These are phyloP conservation scores for Leptopilina clavipes DNA, from an alignment of 1,140 invertebrate genomes.

Conservation along the genomic window DNA sequence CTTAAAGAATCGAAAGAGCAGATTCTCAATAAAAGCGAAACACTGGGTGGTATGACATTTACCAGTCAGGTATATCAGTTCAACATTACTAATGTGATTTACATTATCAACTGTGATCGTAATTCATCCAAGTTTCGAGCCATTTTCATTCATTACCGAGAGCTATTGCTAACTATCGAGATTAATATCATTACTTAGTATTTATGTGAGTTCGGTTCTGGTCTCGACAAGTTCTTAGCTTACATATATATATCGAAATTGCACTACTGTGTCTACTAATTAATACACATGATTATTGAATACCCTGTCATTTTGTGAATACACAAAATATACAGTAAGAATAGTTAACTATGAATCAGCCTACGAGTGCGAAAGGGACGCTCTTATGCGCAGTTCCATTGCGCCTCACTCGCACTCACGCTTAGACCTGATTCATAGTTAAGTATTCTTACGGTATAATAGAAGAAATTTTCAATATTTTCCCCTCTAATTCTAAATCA, in stretches of 20 bases:
- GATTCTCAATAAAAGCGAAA: too few relatives aligned
- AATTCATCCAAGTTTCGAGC: neutral
- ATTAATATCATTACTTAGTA: neutral
- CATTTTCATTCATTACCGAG: conserved; percentile 12
- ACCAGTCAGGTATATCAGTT: neutral
- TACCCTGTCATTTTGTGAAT: too few relatives aligned
- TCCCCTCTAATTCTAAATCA: too few relatives aligned
- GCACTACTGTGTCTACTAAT: neutral
- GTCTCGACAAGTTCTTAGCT: neutral
- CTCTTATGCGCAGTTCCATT: too few relatives aligned
- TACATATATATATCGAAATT: neutral
- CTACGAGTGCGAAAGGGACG: too few relatives aligned
- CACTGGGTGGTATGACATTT: neutral
- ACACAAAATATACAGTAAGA: too few relatives aligned
- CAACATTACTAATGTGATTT: neutral
- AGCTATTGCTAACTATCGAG: conserved; percentile 6
- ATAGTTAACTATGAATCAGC: too few relatives aligned
- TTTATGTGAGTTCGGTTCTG: neutral
- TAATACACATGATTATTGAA: neutral
- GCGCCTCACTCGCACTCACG: too few relatives aligned
- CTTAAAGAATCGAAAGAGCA: too few relatives aligned
- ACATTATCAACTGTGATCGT: neutral
- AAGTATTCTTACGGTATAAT: too few relatives aligned
- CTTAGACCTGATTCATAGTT: too few relatives aligned
- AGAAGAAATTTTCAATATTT: too few relatives aligned